A percentile compares a stretch with the other conserved stretches of the same genome.
phyloP scores from a whole-genome alignment of 1,140 invertebrate species.

The Sitobion miscanthi region DNA sequence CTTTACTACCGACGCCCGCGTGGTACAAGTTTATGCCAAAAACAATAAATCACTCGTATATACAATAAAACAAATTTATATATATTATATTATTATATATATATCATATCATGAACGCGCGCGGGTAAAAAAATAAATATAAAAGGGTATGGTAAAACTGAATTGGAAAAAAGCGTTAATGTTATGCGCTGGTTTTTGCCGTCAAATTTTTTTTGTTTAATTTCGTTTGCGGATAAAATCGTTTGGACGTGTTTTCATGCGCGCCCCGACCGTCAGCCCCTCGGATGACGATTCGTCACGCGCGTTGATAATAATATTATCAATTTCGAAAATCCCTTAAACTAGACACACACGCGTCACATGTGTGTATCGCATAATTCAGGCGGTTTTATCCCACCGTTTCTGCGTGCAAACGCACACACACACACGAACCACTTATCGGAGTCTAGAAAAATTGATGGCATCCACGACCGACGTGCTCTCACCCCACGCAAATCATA shows the following conservation, averaged over 20 bases:
- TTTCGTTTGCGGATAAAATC: neutral
- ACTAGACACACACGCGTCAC: neutral
- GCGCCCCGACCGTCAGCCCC: no score
- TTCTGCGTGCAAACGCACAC: neutral
- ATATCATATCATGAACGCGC: neutral
- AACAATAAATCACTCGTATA: constrained; percentile 46
- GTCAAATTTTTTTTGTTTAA: constrained; percentile 30
- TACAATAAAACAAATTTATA: constrained; percentile 30
- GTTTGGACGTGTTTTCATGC: neutral
- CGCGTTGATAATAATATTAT: neutral
- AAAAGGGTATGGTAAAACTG: constrained; percentile 38
- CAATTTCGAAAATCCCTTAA: neutral
- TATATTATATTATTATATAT: neutral
- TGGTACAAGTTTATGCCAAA: constrained; percentile 39
- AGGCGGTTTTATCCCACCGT: neutral
- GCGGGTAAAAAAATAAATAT: neutral
- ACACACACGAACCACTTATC: neutral
- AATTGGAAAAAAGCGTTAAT: constrained; percentile 52
- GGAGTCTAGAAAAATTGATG: neutral
- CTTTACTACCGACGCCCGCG: neutral
- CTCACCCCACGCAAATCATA: no score
- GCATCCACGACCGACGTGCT: neutral
- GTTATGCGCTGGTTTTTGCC: constrained; percentile 40
- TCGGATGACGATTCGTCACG: neutral
- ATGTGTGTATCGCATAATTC: neutral